Conservation (phyloP, 2,797 vertebrate species). For the Rhinella marina region DNA sequence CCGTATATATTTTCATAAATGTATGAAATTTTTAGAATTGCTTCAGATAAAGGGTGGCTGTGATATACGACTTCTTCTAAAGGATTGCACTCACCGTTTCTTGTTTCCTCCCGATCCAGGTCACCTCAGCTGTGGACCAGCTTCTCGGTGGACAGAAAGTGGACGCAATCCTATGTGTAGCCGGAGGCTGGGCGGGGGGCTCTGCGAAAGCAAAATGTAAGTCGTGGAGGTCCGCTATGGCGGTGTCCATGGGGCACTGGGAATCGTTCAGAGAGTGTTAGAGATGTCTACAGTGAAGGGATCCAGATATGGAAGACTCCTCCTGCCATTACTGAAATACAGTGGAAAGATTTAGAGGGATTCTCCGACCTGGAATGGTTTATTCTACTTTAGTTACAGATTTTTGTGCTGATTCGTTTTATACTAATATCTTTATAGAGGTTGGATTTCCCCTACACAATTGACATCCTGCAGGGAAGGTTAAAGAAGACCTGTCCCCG, state of each 20-base stretch:
- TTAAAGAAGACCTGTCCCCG: no score
- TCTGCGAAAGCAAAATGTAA: constrained; percentile 92
- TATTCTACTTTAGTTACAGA: no score
- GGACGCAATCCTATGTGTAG: constrained; percentile 93
- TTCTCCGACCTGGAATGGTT: no score
- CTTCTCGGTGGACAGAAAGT: constrained; percentile 90
- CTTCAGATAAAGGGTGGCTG: not conserved
- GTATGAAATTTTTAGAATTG: no score
- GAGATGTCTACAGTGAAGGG: not conserved
- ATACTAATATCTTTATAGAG: no score
- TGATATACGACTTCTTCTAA: not conserved
- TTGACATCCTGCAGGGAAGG: no score
- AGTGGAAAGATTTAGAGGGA: no score
- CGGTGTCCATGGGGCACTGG: not conserved
- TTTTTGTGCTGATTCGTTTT: no score
- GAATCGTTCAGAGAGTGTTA: not conserved
- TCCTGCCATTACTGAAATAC: no score
- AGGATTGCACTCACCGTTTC: not conserved
- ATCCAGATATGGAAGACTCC: not conserved
- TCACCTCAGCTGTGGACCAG: constrained; percentile 84
- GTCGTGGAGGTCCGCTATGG: constrained; percentile 65
- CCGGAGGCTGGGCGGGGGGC: constrained; percentile 97
- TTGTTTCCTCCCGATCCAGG: constrained; percentile 72
- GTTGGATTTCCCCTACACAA: no score
- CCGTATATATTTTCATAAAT: no score